phyloP scores from a whole-genome alignment of 1,140 invertebrate genomes.

The Diploscapter pachys region DNA sequence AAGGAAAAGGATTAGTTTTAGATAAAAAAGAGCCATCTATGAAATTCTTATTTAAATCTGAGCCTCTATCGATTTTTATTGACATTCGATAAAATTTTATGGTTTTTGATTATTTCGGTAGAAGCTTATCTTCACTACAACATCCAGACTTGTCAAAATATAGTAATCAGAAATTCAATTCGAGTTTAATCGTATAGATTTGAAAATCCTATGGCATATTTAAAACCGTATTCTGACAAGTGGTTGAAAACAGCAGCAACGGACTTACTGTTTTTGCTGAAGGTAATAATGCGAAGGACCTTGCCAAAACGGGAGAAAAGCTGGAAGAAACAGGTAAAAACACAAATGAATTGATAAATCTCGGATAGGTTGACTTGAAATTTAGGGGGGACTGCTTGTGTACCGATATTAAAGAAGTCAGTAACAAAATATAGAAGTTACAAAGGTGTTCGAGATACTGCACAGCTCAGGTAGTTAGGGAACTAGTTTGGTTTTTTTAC shows the following conservation, averaged over 20 bases:
- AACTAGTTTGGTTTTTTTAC: too few species aligned
- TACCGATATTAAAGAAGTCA: too few species aligned
- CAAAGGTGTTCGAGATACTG: too few species aligned
- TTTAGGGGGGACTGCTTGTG: neutral
- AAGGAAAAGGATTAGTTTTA: too few species aligned
- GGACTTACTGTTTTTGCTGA: conserved; percentile 96
- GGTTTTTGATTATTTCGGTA: neutral
- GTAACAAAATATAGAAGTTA: too few species aligned
- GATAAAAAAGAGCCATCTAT: too few species aligned
- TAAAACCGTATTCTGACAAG: conserved; percentile 5
- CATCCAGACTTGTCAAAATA: neutral
- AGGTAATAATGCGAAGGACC: conserved; percentile 97
- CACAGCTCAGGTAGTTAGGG: too few species aligned
- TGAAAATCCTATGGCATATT: conserved; percentile 8
- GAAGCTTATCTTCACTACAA: neutral
- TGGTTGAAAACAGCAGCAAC: conserved; percentile 11
- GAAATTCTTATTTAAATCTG: too few species aligned
- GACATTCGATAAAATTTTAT: too few species aligned
- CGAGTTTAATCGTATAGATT: neutral
- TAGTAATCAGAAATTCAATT: neutral
- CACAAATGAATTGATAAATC: conserved; percentile 1
- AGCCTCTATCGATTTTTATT: too few species aligned
- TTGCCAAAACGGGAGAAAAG: conserved; percentile 96
- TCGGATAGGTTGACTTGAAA: neutral
- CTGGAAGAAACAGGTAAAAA: conserved; percentile 62